Conservation (phyloP, 2,888 invertebrate genomes). For the Metacarcinus magister region DNA sequence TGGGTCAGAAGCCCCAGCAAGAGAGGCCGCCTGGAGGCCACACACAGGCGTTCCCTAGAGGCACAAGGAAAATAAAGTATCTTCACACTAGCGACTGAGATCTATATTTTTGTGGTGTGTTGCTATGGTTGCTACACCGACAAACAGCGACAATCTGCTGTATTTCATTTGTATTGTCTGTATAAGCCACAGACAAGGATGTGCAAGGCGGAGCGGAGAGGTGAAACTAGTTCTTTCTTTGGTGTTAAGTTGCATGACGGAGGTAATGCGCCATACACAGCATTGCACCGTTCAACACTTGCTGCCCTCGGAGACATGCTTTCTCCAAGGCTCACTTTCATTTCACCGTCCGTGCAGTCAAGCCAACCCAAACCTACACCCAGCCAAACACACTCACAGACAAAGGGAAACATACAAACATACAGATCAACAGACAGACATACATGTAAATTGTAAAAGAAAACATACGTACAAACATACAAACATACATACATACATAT, state of each 20-base stretch:
- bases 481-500: background rate
- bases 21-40: slow-evolving; percentile 16
- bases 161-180: background rate
- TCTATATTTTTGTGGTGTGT: background rate
- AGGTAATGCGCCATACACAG: background rate
- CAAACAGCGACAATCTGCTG: background rate
- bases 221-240: background rate
- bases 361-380: background rate
- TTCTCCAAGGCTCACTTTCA: background rate
- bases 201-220: too few species aligned
- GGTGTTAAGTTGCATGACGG: background rate
- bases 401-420: background rate
- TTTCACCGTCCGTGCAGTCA: background rate
- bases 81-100: background rate
- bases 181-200: background rate
- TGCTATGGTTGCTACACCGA: background rate
- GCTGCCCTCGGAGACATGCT: slow-evolving; percentile 12
- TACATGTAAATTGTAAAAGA: background rate
- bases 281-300: background rate
- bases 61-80: background rate
- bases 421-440: background rate
- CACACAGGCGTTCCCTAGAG: background rate
- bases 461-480: background rate
- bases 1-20: slow-evolving; percentile 1
- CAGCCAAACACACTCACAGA: background rate